Conservation (phyloP, 2,888 invertebrate species). For the Chymomyza procnemis region DNA sequence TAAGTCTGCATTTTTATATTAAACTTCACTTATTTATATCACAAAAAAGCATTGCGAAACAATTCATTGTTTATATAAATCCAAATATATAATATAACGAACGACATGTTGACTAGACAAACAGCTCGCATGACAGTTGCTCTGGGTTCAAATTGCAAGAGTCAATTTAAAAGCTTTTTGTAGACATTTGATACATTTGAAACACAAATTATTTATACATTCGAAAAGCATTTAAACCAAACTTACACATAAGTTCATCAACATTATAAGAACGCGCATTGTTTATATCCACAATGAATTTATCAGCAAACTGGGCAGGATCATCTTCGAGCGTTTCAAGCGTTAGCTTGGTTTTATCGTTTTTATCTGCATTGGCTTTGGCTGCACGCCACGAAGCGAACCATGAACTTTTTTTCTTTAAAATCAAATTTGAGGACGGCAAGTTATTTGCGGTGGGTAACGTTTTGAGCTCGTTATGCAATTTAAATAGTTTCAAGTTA, state of each 20-base stretch:
- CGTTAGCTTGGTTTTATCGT: neutral
- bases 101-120: too few relatives aligned
- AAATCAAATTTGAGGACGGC: conserved; percentile 48
- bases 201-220: too few relatives aligned
- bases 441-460: conserved; percentile 25
- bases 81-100: too few relatives aligned
- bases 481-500: conserved; percentile 76
- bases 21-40: too few relatives aligned
- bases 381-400: conserved; percentile 71
- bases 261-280: neutral
- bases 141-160: too few relatives aligned
- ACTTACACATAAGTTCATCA: conserved; percentile 70
- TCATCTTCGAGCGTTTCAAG: neutral
- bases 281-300: neutral
- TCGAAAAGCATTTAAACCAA: neutral
- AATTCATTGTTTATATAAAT: too few relatives aligned
- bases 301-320: neutral
- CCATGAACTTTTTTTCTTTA: conserved; percentile 68
- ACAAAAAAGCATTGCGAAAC: too few relatives aligned
- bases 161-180: too few relatives aligned
- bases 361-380: conserved; percentile 27
- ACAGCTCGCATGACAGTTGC: too few relatives aligned
- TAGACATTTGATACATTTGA: too few relatives aligned
- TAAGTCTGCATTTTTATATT: too few relatives aligned
- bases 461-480: conserved; percentile 71